A percentile compares a stretch with the other conserved stretches of the same genome.
These are phyloP conservation scores for Lepidochitona cinerea DNA, from an alignment of 2,888 invertebrate genomes.

Conservation along the genomic window DNA sequence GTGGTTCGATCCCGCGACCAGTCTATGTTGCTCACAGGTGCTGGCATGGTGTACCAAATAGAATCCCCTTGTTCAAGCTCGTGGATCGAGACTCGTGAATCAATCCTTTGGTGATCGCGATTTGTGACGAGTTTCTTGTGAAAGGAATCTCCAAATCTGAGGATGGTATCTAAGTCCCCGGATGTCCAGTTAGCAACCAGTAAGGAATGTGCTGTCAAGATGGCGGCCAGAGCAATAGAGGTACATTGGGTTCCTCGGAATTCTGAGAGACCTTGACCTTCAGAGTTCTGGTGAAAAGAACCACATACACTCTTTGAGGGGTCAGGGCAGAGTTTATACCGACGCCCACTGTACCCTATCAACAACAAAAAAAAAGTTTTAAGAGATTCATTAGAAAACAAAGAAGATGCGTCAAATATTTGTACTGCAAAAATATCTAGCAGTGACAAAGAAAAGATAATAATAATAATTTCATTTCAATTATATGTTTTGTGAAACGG, in stretches of 20 bases:
- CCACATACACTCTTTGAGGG: background rate
- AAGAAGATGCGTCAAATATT: too few species aligned
- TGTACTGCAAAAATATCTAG: too few species aligned
- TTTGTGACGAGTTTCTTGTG: background rate
- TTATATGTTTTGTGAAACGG: too few species aligned
- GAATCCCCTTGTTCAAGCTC: background rate
- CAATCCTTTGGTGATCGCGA: background rate
- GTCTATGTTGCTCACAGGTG: background rate
- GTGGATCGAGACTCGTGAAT: background rate
- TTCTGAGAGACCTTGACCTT: background rate
- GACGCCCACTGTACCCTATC: too few species aligned
- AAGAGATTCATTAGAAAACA: too few species aligned
- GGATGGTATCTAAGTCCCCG: background rate
- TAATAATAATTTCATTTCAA: too few species aligned
- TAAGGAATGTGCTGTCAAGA: background rate
- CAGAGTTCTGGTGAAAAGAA: background rate
- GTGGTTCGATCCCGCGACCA: background rate
- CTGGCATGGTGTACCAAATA: background rate
- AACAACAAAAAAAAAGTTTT: too few species aligned
- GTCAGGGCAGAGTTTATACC: background rate
- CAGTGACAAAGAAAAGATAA: too few species aligned
- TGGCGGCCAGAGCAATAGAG: background rate
- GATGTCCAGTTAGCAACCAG: background rate
- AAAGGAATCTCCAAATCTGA: background rate
- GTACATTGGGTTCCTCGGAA: background rate